A percentile compares a stretch with the other conserved stretches of the same genome.
These are phyloP conservation scores for Ceratitis capitata DNA, from an alignment of 1,140 invertebrate genomes.

Conservation along the genomic window DNA sequence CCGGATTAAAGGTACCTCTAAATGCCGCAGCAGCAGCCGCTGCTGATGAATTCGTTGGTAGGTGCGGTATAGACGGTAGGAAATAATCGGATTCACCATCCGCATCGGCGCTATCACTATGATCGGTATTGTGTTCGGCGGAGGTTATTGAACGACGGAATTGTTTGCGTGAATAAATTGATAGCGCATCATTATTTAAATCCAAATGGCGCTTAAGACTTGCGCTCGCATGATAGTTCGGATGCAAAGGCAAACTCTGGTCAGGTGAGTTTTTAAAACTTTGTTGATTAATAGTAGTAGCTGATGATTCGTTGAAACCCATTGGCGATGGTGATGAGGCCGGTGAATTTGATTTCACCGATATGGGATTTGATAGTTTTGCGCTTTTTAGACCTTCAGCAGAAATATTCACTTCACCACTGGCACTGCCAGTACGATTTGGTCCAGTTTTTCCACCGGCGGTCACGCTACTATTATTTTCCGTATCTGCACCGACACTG, in stretches of 20 bases:
- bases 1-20: conserved; percentile 50
- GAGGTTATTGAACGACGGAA: conserved; percentile 53
- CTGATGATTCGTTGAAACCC: background rate
- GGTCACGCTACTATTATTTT: conserved; percentile 42
- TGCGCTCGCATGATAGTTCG: conserved; percentile 42
- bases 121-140: conserved; percentile 50
- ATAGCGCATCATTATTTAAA: conserved; percentile 55
- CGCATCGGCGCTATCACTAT: conserved; percentile 48
- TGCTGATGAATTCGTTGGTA: conserved; percentile 55
- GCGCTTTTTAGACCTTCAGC: background rate
- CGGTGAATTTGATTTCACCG: conserved; percentile 38
- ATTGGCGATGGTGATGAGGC: conserved; percentile 38
- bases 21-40: conserved; percentile 42
- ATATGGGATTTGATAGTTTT: conserved; percentile 23
- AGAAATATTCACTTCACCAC: background rate
- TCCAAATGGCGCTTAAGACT: conserved; percentile 51
- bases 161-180: conserved; percentile 60
- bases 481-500: conserved; percentile 43
- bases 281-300: background rate
- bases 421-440: background rate
- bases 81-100: conserved; percentile 59
- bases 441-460: background rate
- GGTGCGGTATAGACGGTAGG: conserved; percentile 62
- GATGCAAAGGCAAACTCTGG: background rate
- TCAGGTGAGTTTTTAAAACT: conserved; percentile 21